These are phyloP conservation scores for Xiphorhynchus erythropygius DNA, from an alignment of 2,797 vertebrate genomes.

Conservation along the genomic window DNA sequence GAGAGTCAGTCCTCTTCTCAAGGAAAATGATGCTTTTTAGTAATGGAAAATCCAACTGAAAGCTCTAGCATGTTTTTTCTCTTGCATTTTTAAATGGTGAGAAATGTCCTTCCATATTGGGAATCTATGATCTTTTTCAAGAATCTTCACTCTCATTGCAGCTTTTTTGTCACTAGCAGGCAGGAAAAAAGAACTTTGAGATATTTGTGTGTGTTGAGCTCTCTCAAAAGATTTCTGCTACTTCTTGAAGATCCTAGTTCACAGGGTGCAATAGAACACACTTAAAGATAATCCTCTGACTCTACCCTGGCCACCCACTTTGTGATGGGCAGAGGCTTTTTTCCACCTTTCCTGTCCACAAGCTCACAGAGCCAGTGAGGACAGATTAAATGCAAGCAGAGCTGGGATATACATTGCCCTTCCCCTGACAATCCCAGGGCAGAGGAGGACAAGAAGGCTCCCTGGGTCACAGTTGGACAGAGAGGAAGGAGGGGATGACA, in stretches of 20 bases:
- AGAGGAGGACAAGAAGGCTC: neutral
- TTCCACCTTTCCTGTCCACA: neutral
- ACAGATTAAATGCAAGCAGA: neutral
- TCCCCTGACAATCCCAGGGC: neutral
- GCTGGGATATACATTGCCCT: no score
- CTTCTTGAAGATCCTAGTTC: neutral
- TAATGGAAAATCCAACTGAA: neutral
- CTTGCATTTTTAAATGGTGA: neutral
- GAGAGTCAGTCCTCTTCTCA: neutral
- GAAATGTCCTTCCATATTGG: neutral
- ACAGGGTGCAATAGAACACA: neutral
- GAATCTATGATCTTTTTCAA: neutral
- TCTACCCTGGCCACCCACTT: neutral
- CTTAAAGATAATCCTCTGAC: neutral
- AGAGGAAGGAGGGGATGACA: neutral
- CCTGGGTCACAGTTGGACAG: fast-evolving
- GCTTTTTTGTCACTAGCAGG: neutral
- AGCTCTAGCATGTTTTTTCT: neutral
- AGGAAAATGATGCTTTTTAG: neutral
- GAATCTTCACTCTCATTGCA: neutral
- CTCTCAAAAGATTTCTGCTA: neutral
- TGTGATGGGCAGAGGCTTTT: neutral
- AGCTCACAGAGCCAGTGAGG: neutral
- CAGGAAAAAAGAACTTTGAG: neutral
- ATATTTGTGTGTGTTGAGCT: neutral